Conservation (phyloP, 1,140 invertebrate species). For the Apis cerana region DNA sequence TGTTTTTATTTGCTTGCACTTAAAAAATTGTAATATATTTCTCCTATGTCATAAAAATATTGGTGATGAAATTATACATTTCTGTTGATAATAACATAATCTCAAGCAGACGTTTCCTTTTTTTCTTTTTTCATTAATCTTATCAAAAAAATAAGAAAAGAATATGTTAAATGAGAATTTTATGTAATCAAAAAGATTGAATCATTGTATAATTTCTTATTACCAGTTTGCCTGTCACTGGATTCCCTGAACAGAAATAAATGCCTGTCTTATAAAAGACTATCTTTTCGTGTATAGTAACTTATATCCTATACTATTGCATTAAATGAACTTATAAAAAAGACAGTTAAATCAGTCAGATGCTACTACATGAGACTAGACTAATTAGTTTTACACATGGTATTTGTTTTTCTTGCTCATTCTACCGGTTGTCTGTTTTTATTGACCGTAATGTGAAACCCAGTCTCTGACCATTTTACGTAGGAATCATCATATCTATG, state of each 20-base stretch:
- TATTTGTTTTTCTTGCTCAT: conserved; percentile 54
- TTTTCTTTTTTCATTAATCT: background rate
- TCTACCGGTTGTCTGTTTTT: conserved; percentile 61
- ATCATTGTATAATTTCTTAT: conserved; percentile 34
- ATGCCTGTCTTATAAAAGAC: conserved; percentile 34
- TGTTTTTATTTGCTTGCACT: conserved; percentile 11
- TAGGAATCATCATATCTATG: conserved; percentile 33
- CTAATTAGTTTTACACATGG: conserved; percentile 71
- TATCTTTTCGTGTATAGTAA: conserved; percentile 7
- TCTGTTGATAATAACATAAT: background rate
- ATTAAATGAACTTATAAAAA: conserved; percentile 15
- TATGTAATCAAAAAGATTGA: conserved; percentile 8
- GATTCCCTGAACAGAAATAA: conserved; percentile 28
- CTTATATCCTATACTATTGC: background rate
- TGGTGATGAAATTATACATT: conserved; percentile 22
- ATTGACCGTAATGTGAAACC: conserved; percentile 70
- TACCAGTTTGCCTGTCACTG: conserved; percentile 32
- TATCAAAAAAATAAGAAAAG: background rate
- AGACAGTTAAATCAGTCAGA: background rate
- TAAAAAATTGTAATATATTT: conserved; percentile 7
- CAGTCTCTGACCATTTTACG: conserved; percentile 60
- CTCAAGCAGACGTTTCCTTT: conserved; percentile 8
- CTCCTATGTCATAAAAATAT: background rate
- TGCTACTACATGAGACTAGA: conserved; percentile 12
- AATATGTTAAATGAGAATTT: background rate